Base-by-base conservation (phyloP, 1,140 invertebrate species). In the Cardiocondyla obscurior region DNA sequence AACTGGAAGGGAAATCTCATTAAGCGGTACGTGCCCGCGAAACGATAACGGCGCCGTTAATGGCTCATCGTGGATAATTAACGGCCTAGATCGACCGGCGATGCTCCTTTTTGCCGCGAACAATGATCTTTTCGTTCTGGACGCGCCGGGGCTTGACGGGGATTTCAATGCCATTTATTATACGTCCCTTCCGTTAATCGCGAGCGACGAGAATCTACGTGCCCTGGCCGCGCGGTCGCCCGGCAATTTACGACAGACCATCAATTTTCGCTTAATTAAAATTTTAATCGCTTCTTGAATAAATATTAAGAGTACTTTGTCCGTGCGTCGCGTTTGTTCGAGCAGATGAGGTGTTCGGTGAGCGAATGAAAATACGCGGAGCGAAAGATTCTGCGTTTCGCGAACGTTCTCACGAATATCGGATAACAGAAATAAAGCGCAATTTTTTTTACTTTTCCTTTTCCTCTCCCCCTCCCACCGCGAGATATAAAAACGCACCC, bases 1-100 rank as follows among this genome's bases (percentile, higher is more conserved):
- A 88, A 88, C 88, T 85, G 74, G 77, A 76, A 79, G 72, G 86
- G 72, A 89, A 89, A 89, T 82, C 88, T 89, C 86, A 82, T 89
- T 84, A 89, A 89, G 65, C 69, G 55, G 42, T 84, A 85, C 86
- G 19, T 36, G 82, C 83, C 73, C 81, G 69, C 46, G 46, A 86
- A n/a, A 88, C 81, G 86, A 86, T 88, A 88, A 88, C 86, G 55
- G 60, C 70, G 51, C 53, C 74, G 72, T 89, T 89, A 84, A 89
- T 89, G 82, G 69, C 55, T 82, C 86, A 82, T 89, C 67, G 44
- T 65, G 19, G 73, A 82, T 88, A 89, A 89, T 89, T 88, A 88
- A 88, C 86, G 67, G 74, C 74, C 39, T 22, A 79, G 60, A 55
- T 64, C 57, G 28, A 22, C 39, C 39, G 67, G 42, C 33, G 49